Evolutionary conservation across 2,888 invertebrate species (phyloP).

Genomic region (Arrhopalites spinosus): DNA sequence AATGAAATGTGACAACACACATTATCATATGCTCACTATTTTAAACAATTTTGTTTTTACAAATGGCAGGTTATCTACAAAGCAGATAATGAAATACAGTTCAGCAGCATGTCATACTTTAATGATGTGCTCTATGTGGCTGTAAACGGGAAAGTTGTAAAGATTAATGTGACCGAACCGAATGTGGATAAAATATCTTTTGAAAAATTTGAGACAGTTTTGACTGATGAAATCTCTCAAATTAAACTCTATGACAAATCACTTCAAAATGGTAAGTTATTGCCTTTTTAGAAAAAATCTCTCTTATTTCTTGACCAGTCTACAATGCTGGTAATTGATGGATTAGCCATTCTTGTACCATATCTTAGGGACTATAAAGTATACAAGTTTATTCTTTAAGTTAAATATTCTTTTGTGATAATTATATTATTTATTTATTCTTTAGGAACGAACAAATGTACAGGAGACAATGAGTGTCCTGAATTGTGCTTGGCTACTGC

Average conservation of each 20-base stretch:
- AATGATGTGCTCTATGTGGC: constrained; percentile 20
- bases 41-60: too few relatives aligned
- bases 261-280: constrained; percentile 65
- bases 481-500: constrained; percentile 74
- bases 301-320: too few relatives aligned
- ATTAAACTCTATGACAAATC: constrained; percentile 70
- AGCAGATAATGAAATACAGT: neutral
- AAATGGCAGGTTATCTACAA: constrained; percentile 18
- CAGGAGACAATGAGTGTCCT: constrained; percentile 64
- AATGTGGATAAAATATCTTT: constrained; percentile 9
- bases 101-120: constrained; percentile 14
- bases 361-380: neutral
- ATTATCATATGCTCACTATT: too few relatives aligned
- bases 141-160: constrained; percentile 70
- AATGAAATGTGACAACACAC: too few relatives aligned
- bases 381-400: neutral
- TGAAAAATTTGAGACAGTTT: constrained; percentile 38
- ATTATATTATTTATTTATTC: too few relatives aligned
- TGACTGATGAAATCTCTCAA: constrained; percentile 59
- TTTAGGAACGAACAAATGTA: constrained; percentile 62
- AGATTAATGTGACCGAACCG: constrained; percentile 64
- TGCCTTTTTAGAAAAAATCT: constrained; percentile 57
- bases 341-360: neutral
- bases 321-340: too few relatives aligned
- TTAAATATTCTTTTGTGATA: neutral